phyloP scores from a whole-genome alignment of 2,797 vertebrate genomes.

The Choloepus didactylus region DNA sequence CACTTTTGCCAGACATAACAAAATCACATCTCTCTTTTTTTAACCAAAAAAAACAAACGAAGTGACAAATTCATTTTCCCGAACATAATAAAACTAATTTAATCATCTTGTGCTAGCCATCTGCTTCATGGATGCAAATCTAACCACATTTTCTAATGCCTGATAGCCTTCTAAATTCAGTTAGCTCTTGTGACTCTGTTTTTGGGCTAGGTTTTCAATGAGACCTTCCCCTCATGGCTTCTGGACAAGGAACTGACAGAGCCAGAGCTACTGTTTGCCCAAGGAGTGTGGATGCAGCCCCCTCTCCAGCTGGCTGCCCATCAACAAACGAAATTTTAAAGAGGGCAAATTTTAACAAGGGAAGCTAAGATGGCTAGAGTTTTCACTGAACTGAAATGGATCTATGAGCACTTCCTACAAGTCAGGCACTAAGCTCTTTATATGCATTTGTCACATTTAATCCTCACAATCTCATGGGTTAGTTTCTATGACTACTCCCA shows the following conservation, averaged over 20 bases:
- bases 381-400: background rate
- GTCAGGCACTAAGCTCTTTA: background rate
- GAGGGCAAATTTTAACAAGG: background rate
- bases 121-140: constrained; percentile 86
- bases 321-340: background rate
- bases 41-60: constrained; percentile 72
- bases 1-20: constrained; percentile 74
- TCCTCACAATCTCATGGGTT: background rate
- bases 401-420: background rate
- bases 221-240: constrained; percentile 54
- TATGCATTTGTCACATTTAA: background rate
- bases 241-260: constrained; percentile 21
- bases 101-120: constrained; percentile 87
- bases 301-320: constrained; percentile 59
- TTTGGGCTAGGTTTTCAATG: constrained; percentile 76
- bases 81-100: constrained; percentile 86
- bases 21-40: constrained; percentile 71
- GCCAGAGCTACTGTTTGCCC: constrained; percentile 42
- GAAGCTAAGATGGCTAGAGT: background rate
- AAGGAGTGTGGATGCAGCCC: background rate
- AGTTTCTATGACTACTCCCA: background rate
- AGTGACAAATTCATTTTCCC: constrained; percentile 89
- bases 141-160: constrained; percentile 82
- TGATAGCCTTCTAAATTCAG: constrained; percentile 85
- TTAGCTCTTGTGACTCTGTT: constrained; percentile 78